Conservation (phyloP, 1,140 invertebrate species). For the Helicorthomorpha holstii region DNA sequence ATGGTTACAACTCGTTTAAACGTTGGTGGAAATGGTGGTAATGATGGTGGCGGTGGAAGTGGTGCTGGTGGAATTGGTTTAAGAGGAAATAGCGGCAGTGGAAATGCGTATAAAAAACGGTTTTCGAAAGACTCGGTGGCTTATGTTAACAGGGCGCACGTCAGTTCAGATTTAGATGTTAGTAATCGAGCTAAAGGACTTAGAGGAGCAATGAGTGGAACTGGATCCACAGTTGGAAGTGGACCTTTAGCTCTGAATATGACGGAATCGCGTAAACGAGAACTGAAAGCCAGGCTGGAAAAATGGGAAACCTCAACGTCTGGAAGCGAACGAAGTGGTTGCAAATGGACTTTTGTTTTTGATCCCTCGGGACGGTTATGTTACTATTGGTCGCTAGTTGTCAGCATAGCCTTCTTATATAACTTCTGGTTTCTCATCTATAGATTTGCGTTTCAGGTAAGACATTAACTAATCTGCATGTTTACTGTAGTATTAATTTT, state of each 20-base stretch:
- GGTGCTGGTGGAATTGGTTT: conserved; percentile 13
- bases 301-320: conserved; percentile 24
- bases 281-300: conserved; percentile 44
- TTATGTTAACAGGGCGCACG: conserved; percentile 39
- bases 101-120: conserved; percentile 21
- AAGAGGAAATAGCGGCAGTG: conserved; percentile 20
- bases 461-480: conserved; percentile 91
- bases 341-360: conserved; percentile 80
- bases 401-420: conserved; percentile 93
- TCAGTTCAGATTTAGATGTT: conserved; percentile 53
- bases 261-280: conserved; percentile 34
- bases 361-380: conserved; percentile 68
- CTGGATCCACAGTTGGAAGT: neutral
- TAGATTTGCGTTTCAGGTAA: conserved; percentile 67
- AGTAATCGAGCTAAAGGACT: conserved; percentile 28
- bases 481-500: conserved; percentile 55
- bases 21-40: conserved; percentile 18
- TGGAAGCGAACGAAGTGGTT: conserved; percentile 22
- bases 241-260: neutral
- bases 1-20: conserved; percentile 46
- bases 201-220: conserved; percentile 9
- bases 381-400: conserved; percentile 94
- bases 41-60: too few relatives aligned
- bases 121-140: conserved; percentile 54
- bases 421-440: conserved; percentile 99